These are phyloP conservation scores for Mesembrinibis cayennensis DNA, from an alignment of 2,113 vertebrate genomes.

Conservation along the genomic window DNA sequence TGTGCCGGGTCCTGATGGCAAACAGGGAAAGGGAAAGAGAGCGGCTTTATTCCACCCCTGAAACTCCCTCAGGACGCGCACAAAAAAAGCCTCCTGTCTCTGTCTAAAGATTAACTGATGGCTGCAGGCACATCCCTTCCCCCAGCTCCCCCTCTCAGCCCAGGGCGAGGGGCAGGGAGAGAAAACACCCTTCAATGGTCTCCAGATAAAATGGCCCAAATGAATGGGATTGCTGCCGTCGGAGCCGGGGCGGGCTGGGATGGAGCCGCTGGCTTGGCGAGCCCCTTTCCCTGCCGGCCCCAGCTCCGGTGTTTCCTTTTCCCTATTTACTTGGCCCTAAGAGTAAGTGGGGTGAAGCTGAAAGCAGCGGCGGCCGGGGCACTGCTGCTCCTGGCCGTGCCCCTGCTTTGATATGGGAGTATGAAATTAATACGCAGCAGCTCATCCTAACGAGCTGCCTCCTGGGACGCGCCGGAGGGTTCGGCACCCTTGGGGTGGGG, in stretches of 20 bases:
- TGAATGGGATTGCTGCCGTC: slow-evolving; percentile 31
- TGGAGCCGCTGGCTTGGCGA: neutral
- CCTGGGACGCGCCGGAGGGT: neutral
- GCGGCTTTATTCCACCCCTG: slow-evolving; percentile 13
- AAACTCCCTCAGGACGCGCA: slow-evolving; percentile 30
- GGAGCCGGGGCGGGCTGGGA: neutral
- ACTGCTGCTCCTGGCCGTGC: neutral
- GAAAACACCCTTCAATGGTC: slow-evolving; percentile 57
- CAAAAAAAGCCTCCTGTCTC: slow-evolving; percentile 62
- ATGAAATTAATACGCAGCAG: neutral
- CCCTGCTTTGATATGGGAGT: neutral
- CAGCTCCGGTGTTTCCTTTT: neutral
- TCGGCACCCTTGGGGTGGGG: neutral
- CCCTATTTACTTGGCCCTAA: accelerated
- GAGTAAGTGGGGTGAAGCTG: neutral
- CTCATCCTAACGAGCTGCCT: neutral
- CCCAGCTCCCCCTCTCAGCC: slow-evolving; percentile 50
- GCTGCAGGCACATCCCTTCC: slow-evolving; percentile 63
- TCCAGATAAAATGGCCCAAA: slow-evolving; percentile 38
- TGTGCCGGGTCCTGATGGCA: neutral
- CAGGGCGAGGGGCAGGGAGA: slow-evolving; percentile 12
- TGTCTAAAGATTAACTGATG: slow-evolving; percentile 69
- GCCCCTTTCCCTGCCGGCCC: neutral
- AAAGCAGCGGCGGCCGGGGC: accelerated
- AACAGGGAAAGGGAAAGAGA: neutral